These are phyloP conservation scores for Saccostrea glomerata DNA, from an alignment of 1,140 invertebrate genomes.

Conservation along the genomic window DNA sequence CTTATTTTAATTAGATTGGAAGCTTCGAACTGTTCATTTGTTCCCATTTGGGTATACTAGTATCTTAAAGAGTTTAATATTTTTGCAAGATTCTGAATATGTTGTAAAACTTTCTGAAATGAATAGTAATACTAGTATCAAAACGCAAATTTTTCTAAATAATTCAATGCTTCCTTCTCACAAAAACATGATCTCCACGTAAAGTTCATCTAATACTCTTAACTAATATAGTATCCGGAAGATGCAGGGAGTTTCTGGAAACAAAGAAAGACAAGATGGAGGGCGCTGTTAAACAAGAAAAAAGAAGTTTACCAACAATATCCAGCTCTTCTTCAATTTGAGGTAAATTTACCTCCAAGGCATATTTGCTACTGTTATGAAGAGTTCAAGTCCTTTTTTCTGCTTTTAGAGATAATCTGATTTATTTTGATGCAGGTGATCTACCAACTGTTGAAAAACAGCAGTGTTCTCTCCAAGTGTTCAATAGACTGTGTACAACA, in stretches of 20 bases:
- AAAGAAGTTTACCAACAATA: background rate
- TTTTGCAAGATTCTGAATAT: too few relatives aligned
- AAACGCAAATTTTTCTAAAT: too few relatives aligned
- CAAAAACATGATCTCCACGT: too few relatives aligned
- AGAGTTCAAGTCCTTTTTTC: background rate
- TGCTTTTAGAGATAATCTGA: too few relatives aligned
- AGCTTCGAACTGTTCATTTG: too few relatives aligned
- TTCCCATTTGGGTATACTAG: too few relatives aligned
- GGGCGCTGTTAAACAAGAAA: background rate
- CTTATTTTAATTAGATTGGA: too few relatives aligned
- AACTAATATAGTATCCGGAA: background rate
- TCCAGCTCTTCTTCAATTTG: slow-evolving; percentile 7
- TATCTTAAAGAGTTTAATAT: too few relatives aligned
- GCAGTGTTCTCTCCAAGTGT: background rate
- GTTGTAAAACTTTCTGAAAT: too few relatives aligned
- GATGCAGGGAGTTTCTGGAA: background rate
- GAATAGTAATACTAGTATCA: too few relatives aligned
- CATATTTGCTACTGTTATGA: too few relatives aligned
- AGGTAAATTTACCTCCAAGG: background rate
- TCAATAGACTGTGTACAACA: slow-evolving; percentile 1
- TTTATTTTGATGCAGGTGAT: background rate
- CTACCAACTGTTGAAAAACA: slow-evolving; percentile 22
- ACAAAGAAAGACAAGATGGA: background rate
- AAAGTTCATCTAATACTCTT: background rate
- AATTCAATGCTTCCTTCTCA: too few relatives aligned